Base-by-base conservation (phyloP, 2,888 invertebrate species). In the Anorthoa munda region DNA sequence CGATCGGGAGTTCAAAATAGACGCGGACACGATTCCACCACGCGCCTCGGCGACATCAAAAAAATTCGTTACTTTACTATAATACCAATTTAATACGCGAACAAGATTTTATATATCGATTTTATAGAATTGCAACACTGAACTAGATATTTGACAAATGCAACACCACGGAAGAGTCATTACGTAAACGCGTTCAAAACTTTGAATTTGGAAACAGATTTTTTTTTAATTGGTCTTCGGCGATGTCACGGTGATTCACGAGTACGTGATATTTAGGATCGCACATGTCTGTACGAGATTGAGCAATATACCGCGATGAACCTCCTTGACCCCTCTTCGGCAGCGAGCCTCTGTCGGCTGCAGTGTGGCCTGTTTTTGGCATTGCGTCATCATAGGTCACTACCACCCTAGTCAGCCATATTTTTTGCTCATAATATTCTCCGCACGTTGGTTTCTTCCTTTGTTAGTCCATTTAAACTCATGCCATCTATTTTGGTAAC, bases 321-420 rank as follows among this genome's bases (percentile, higher is more conserved):
- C 95, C 86, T 91, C 95, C 95, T 95, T 95, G 95, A 96, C 95
- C 96, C 90, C 94, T 80, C 77, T 77, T 77, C 81, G 86, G 79
- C 82, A 71, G 82, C 82, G 84, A 85, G 79, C 76, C 84, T 87
- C 84, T 88, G 90, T 85, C 85, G 87, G 82, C 88, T 93, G 94
- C 93, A 93, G 88, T 89, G 89, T 92, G 94, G 95, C 93, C 95
- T 94, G 95, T 95, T 95, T 96, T 95, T 85, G 93, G 93, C 91
- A 93, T 96, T 95, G 87, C 96, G 96, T 96, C 95, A 96, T 95
- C 95, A 92, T 95, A 95, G 95, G 95, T 95, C 95, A 95, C 93
- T 94, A 94, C 92, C 93, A 94, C 92, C 94, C 94, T 95, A 94
- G 93, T 86, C 90, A 87, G 92, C 93, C 93, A 93, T 91, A 91